phyloP scores from a whole-genome alignment of 2,113 vertebrate genomes.

The Zeus faber region DNA sequence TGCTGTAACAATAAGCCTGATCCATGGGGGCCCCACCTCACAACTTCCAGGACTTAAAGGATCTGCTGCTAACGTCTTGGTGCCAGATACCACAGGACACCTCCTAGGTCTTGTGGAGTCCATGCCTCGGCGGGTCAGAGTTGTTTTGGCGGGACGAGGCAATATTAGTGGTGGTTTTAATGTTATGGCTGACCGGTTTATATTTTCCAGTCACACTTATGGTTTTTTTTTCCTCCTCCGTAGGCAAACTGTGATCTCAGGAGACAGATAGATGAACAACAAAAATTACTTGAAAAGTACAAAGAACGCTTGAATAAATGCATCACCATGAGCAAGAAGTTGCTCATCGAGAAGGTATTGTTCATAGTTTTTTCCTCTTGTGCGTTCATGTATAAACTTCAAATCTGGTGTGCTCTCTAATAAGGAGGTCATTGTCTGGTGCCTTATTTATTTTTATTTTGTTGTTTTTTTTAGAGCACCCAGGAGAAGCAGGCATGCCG shows the following conservation, averaged over 20 bases:
- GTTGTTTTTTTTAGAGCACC: slow-evolving; percentile 81
- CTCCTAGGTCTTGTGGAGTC: too few species aligned
- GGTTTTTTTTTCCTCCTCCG: slow-evolving; percentile 19
- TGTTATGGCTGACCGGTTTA: too few species aligned
- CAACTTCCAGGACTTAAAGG: too few species aligned
- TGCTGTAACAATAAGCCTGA: too few species aligned
- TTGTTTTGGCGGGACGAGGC: too few species aligned
- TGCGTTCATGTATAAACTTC: background rate
- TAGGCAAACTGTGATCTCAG: slow-evolving; percentile 99
- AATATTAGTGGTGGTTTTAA: too few species aligned
- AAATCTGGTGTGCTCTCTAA: background rate
- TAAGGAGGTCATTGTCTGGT: background rate
- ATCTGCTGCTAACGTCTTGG: too few species aligned
- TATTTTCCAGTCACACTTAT: too few species aligned
- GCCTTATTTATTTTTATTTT: too few species aligned
- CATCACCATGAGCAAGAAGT: slow-evolving; percentile 99
- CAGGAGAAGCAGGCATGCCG: slow-evolving; percentile 97
- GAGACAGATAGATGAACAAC: slow-evolving; percentile 99
- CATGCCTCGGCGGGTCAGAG: too few species aligned
- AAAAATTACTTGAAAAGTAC: slow-evolving; percentile 99
- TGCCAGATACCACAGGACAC: too few species aligned
- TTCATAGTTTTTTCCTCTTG: background rate
- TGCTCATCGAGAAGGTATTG: slow-evolving; percentile 97
- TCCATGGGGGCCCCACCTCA: too few species aligned
- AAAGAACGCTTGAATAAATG: slow-evolving; percentile 99